These are phyloP conservation scores for Idris sp. DNA, from an alignment of 1,140 invertebrate genomes.

Conservation along the genomic window DNA sequence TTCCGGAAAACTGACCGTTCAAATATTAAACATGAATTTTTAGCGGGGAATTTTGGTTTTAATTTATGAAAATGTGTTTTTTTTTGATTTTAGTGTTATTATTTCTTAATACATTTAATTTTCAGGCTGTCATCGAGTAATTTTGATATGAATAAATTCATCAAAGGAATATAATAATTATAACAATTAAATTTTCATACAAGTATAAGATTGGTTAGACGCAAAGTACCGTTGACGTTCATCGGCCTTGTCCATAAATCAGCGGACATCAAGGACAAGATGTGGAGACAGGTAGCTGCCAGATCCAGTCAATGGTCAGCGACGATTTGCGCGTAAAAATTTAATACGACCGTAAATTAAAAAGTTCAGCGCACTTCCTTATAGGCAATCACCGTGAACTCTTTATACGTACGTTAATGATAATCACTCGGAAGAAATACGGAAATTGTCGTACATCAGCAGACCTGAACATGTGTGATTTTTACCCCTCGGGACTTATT, in stretches of 20 bases:
- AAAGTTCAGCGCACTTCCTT: slow-evolving; percentile 69
- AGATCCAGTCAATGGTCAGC: slow-evolving; percentile 49
- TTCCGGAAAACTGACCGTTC: too few relatives aligned
- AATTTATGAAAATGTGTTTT: too few relatives aligned
- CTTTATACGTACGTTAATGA: slow-evolving; percentile 47
- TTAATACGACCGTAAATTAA: slow-evolving; percentile 73
- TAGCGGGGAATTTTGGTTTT: too few relatives aligned
- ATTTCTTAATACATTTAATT: too few relatives aligned
- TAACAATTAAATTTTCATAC: slow-evolving; percentile 47
- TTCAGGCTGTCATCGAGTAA: not conserved
- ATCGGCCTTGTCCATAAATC: slow-evolving; percentile 70
- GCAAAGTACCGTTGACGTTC: slow-evolving; percentile 65
- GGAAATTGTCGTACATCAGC: slow-evolving; percentile 41
- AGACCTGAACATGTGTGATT: slow-evolving; percentile 1
- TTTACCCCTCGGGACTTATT: too few relatives aligned
- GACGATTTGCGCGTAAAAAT: slow-evolving; percentile 56
- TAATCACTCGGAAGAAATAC: slow-evolving; percentile 42
- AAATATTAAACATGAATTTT: too few relatives aligned
- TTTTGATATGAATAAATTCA: slow-evolving; percentile 23
- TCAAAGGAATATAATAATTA: slow-evolving; percentile 30
- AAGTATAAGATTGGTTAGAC: slow-evolving; percentile 16
- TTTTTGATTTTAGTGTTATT: too few relatives aligned
- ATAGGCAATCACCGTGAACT: slow-evolving; percentile 67
- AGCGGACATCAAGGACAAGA: slow-evolving; percentile 63
- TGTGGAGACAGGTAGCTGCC: slow-evolving; percentile 54